Base-by-base conservation (phyloP, 2,888 invertebrate genomes). In the Brachycybe producta region DNA sequence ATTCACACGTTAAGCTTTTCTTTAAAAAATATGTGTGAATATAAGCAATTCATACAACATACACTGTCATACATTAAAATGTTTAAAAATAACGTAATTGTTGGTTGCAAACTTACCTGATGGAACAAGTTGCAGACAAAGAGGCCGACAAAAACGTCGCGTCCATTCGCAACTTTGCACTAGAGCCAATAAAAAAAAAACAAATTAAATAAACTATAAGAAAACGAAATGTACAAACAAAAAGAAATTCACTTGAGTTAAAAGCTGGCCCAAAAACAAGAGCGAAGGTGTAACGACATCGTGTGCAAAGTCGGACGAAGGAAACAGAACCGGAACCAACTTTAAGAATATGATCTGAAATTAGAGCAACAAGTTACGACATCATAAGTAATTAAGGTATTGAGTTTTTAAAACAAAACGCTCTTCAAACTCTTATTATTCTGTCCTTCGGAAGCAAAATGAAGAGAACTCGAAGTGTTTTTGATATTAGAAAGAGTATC, bases 261-360 rank as follows among this genome's bases (percentile, higher is more conserved):
- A 66, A 61, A 91, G 81, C 65, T 88, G 82, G 34, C 82, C 77
- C 69, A 92, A 84, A 59, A 91, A 86, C 55, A 85, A 71, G 58
- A 84, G 61, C 23, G 75, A 68, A n/a, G 91, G 90, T 13, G 86
- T 86, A n/a, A 83, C 82, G 3, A 94, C 77, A 0, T 81, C 80
- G 73, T 95, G 94, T 35, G 80, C 74, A 64, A 82, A 87, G 68
- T 95, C 94, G 0, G 92, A 90, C 0, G 90, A 81, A 1, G 92
- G 84, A 67, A 84, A 95, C 48, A 94, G 64, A 38, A 82, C 67
- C 5, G 83, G 79, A 3, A 87, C 74, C 55, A 88, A 62, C 69
- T 91, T 90, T 53, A 94, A 79, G 62, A 86, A 79, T 56, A 90
- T 69, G 34, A 92, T 65, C 61, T 76, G 65, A 40, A 67, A 62